Conservation (phyloP, 2,113 vertebrate genomes). For the Rhinoderma darwinii region DNA sequence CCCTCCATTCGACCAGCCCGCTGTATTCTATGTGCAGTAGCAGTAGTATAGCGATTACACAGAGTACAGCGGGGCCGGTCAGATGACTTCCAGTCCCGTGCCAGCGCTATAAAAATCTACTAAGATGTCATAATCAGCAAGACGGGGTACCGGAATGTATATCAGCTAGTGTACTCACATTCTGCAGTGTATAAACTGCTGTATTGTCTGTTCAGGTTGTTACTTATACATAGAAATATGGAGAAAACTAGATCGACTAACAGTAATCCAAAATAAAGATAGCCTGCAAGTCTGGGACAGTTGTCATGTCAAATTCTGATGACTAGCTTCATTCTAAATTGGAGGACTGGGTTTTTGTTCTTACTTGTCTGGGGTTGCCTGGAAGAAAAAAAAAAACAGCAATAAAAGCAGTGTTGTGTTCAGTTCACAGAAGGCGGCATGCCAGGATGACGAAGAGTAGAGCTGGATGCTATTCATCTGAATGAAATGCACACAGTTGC, state of each 20-base stretch:
- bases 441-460: slow-evolving; percentile 10
- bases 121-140: too few species aligned
- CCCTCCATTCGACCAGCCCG: too few species aligned
- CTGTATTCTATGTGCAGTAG: too few species aligned
- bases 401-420: slow-evolving; percentile 11
- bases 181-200: too few species aligned
- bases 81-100: too few species aligned
- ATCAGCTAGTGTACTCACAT: too few species aligned
- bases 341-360: slow-evolving; percentile 6
- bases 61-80: too few species aligned
- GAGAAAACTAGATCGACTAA: neutral
- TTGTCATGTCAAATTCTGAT: slow-evolving; percentile 4
- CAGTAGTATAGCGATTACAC: too few species aligned
- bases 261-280: slow-evolving; percentile 20
- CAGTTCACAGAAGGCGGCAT: neutral
- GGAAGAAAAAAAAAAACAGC: slow-evolving; percentile 4
- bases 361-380: slow-evolving; percentile 10
- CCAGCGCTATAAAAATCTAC: too few species aligned
- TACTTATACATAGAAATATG: neutral
- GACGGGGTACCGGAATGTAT: too few species aligned
- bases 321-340: slow-evolving; percentile 11
- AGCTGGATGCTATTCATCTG: slow-evolving; percentile 12
- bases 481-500: slow-evolving; percentile 24
- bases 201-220: neutral
- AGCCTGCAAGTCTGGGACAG: neutral